Base-by-base conservation (phyloP, 2,888 invertebrate species). In the Tiphia femorata region DNA sequence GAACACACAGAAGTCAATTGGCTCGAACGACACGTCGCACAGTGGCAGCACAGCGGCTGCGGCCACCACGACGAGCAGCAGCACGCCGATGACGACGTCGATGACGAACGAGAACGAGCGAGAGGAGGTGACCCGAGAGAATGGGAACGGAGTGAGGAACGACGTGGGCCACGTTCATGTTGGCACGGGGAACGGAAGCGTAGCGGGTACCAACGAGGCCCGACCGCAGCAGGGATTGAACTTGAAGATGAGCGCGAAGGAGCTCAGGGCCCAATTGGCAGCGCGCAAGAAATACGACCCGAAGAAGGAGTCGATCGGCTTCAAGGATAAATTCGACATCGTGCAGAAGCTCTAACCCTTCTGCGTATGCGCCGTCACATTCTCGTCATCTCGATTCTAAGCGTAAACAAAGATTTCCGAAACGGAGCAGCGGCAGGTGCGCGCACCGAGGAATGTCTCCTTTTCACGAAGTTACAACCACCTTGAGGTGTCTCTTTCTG, bases 311-410 rank as follows among this genome's bases (percentile, higher is more conserved):
- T 90, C 90, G 43, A 91, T 96, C 86, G 95, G 95, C 86, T 91
- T 96, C 80, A 92, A 93, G 84, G 93, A 94, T 86, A 96, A 96
- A 86, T 95, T 95, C 82, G 95, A 96, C 84, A 96, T 96, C 82
- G 93, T 96, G 71, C 95, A 96, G 85, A 95, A 96, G 86, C 90
- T 96, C 84, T 96, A 90, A 86, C 60, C 42, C n/a, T n/a, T n/a
- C n/a, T n/a, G n/a, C n/a, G n/a, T n/a, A n/a, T n/a, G n/a, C n/a
- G n/a, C n/a, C n/a, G n/a, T n/a, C n/a, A n/a, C n/a, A n/a, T n/a
- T n/a, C n/a, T n/a, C n/a, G n/a, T n/a, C n/a, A n/a, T n/a, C n/a
- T n/a, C n/a, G n/a, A n/a, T n/a, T n/a, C n/a, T n/a, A n/a, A n/a
- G n/a, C n/a, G n/a, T n/a, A n/a, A n/a, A n/a, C n/a, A n/a, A n/a